Base-by-base conservation (phyloP, 2,888 invertebrate species). In the Hartigia nigra region DNA sequence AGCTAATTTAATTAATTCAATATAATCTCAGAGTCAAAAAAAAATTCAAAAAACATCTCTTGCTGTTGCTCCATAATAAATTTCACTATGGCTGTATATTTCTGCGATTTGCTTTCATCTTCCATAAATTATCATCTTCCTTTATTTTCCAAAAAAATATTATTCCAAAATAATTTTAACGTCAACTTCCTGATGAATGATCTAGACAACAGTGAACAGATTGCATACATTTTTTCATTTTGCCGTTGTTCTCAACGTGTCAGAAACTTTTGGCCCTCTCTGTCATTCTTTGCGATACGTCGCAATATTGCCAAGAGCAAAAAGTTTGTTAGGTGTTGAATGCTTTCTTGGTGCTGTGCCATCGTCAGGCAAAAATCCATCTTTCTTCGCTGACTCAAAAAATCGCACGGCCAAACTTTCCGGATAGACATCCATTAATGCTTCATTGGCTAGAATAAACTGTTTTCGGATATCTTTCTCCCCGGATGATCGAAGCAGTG, bases 381-480 rank as follows among this genome's bases (percentile, higher is more conserved):
- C 23, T 55, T 55, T 14, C 55, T 55, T 14, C 23, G 34, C 34
- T 34, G 34, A 23, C 84, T 86, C 86, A 85, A 88, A 70, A 88
- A 88, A 37, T 83, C 87, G 39, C 87, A 85, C 72, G 85, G 82
- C 86, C 88, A 87, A 76, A 88, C 85, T 88, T 82, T 55, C 23
- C 55, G 55, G 55, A 55, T 55, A 55, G 23, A 5, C 55, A 55
- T 55, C 55, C 78, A 78, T 76, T 79, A 79, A 69, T 79, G 14
- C 78, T 79, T 79, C 78, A 36, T 55, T 74, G 69, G 31, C 69
- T 72, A 76, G 78, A 79, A 79, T 76, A 76, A 79, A 79, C 74
- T 76, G 74, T 79, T 79, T 76, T 80, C 78, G 79, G 77, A 72
- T 84, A 86, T 86, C 87, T 84, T 88, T 84, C 37, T 83, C 83